Evolutionary conservation across 1,140 invertebrate species (phyloP), one percentile per base, ranked within the genome.

Genomic region (Thalassaphorura encarpata): DNA sequence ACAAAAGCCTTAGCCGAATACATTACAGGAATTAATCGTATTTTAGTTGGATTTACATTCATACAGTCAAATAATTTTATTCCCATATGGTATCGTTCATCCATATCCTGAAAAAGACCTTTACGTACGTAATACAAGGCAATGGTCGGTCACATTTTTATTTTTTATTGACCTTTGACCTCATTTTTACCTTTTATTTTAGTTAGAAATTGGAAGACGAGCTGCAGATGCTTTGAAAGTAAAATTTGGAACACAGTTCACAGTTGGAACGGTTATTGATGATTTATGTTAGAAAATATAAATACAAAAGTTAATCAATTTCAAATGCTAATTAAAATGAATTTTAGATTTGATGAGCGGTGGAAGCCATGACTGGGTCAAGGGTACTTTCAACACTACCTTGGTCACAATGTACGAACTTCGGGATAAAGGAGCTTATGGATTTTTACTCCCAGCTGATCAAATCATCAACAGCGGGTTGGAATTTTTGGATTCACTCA

Each of bases 21-120:
- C 6, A 33, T 47, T 26, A 21, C 18, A 21, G 18, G 28, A 3
- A 23, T 55, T 55, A 61, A 68, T 84, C 1, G 79, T 81, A 62
- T 80, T 82, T 5, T 93, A 88, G 60, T 67, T 91, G 24, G 85
- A 85, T 2, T 79, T 93, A 63, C 90, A 94, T 69, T 87, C 87
- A 43, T 93, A 92, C 66, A 85, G 85, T 0, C 87, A 91, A 72
- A 87, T 88, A 71, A 80, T 88, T 66, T 74, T 92, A 11, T 80
- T 87, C 54, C 88, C 88, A 1, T 91, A 86, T 84, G 85, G 87
- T 67, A 73, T 75, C 16, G 33, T 28, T 16, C 75, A 79, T 40
- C 11, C 19, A 1, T 75, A 78, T 66, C 71, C 80, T 1, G 26
- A 26, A 8, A 5, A 33, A 18, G 72, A 78, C 43, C 85, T 89